Base-by-base conservation (phyloP, 1,140 invertebrate species). In the fruit fly (Drosophila melanogaster) region DNA sequence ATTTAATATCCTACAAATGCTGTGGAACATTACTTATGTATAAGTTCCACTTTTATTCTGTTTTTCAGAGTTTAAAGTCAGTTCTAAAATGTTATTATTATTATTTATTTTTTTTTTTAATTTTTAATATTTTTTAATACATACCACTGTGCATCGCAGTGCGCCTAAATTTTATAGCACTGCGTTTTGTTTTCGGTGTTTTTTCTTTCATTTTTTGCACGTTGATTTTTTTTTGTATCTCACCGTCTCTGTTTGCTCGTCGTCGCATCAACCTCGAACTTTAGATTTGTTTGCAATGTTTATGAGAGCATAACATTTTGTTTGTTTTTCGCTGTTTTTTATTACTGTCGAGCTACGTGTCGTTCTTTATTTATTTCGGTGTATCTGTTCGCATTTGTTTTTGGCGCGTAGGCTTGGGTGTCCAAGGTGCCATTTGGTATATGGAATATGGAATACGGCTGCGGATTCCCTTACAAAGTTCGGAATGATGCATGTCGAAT, bases 201-300 rank as follows among this genome's bases (percentile, higher is more conserved):
- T 73, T 64, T 69, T 62, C 50, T 71, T 70, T 62, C 69, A 40
- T 79, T 71, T 64, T 51, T 72, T 60, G 30, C n/a, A 11, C 17
- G 17, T 15, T 37, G 10, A 30, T 65, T 69, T 72, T 73, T 51
- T 46, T 47, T 57, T 58, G 55, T 60, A 24, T 33, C 44, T 40
- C 41, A 26, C 44, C n/a, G 61, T 43, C 65, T 67, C 49, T 67
- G 26, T 51, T 59, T 80, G 58, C 71, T 81, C 83, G 83, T 81
- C 83, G 83, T 89, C 83, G 79, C 81, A 66, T 53, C 76, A 89
- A 80, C 84, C 84, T 89, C 84, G 84, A 89, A 89, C 84, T 89
- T 89, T 89, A 89, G 84, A 89, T 89, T 89, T 80, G 79, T 77
- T 89, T 89, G 84, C 84, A 89, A 67, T 84, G 84, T 64, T 89